Base-by-base conservation (phyloP, 2,113 vertebrate genomes). In the Amia ocellicauda region DNA sequence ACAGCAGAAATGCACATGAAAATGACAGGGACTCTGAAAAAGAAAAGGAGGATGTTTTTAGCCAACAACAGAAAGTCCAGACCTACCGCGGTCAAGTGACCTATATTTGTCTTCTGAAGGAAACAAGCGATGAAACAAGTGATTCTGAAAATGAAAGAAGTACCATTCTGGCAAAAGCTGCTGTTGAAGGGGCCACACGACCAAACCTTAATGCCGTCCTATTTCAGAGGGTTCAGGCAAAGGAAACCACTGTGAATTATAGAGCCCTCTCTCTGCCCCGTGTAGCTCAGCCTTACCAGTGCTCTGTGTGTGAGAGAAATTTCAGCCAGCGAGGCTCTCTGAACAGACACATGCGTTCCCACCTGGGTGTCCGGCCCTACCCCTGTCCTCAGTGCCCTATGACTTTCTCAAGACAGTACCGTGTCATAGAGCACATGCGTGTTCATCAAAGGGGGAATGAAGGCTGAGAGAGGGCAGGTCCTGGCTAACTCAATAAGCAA, bases 351-450 rank as follows among this genome's bases (percentile, higher is more conserved):
- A 72, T 86, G 57, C 77, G 84, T 7, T 83, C 84, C 60, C 87
- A 89, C 59, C 76, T 86, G 51, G 85, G 87, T 0, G 80, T 89
- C 0, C 67, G 84, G 28, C 87, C 85, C n/a, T 89, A 87, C 67
- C 59, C 78, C 36, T 89, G 87, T 45, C 85, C 87, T 4, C 45
- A 63, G 3, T 89, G 87, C 69, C 74, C 82, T 16, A 88, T 89
- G 87, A 83, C 83, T n/a, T 89, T 89, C 67, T 87, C 85, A 1
- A 80, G 87, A 1, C 87, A 89, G 67, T 89, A 89, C 70, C 81
- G 87, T n/a, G 84, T 89, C 68, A 79, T 70, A 0, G 85, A 89
- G 71, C 87, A 89, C 69, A 83, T 86, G 84, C 81, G 83, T n/a
- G 78, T 89, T 67, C 87, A 89, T 68, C 79, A 78, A 71, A 75